A percentile compares a stretch with the other conserved stretches of the same genome.
Conservation (phyloP, 2,888 invertebrate genomes). For the Doris montereyensis region DNA sequence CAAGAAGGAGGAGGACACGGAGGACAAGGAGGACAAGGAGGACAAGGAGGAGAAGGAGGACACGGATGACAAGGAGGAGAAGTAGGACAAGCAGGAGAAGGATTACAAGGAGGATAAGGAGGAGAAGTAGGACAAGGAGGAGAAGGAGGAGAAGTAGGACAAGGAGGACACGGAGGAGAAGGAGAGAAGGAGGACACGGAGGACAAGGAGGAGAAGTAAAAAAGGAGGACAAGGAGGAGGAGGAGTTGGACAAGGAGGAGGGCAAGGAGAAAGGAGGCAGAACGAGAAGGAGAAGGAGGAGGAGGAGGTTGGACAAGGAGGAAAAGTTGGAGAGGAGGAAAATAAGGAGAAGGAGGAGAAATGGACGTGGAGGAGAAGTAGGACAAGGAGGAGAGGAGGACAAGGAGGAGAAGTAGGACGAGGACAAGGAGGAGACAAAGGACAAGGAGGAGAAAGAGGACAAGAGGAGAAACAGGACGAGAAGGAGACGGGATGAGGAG, state of each 20-base stretch:
- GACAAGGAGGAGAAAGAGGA: conserved; percentile 1
- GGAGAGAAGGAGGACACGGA: background rate
- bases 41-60: conserved; percentile 7
- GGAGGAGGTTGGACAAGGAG: background rate
- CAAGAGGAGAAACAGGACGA: background rate
- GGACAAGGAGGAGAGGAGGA: background rate
- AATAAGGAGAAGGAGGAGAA: background rate
- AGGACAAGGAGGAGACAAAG: background rate
- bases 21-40: background rate
- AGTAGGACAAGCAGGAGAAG: background rate
- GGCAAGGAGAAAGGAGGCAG: background rate
- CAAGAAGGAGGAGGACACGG: background rate
- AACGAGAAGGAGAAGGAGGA: background rate
- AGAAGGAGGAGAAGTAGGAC: background rate
- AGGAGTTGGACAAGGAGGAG: background rate
- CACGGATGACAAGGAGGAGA: background rate
- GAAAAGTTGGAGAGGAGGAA: background rate
- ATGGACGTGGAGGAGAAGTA: background rate
- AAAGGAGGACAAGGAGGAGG: background rate
- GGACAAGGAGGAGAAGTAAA: background rate
- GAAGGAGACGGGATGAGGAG: background rate
- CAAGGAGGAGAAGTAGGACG: background rate
- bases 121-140: background rate
- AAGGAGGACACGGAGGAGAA: background rate
- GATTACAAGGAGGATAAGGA: background rate